A percentile compares a stretch with the other conserved stretches of the same genome.
phyloP scores from a whole-genome alignment of 2,888 invertebrate species.

The Drosophila nr. perissopoda region DNA sequence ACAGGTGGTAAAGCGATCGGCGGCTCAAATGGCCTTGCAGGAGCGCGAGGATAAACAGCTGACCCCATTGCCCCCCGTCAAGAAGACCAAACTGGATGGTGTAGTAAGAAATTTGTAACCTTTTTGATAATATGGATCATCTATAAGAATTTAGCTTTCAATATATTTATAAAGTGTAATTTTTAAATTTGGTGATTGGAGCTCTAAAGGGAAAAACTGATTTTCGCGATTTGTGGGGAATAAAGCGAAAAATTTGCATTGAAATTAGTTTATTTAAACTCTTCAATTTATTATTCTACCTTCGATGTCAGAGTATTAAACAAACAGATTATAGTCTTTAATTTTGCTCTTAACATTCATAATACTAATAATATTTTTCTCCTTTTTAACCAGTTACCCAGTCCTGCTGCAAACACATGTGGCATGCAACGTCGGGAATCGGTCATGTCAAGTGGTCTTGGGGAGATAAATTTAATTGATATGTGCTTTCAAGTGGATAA shows the following conservation, averaged over 20 bases:
- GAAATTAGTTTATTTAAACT: neutral
- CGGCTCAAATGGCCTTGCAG: slow-evolving; percentile 65
- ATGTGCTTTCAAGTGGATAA: slow-evolving; percentile 1
- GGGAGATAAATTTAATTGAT: slow-evolving; percentile 4
- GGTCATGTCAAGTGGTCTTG: slow-evolving; percentile 23
- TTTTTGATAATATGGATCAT: neutral
- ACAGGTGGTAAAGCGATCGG: slow-evolving; percentile 78
- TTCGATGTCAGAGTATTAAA: neutral
- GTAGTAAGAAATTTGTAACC: slow-evolving; percentile 17
- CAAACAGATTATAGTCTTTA: neutral
- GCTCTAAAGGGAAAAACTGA: neutral
- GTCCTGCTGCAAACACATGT: neutral
- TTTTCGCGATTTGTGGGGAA: neutral
- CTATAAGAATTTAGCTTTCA: neutral
- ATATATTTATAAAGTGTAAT: neutral
- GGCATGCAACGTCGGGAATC: slow-evolving; percentile 43
- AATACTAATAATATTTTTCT: neutral
- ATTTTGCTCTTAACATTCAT: neutral
- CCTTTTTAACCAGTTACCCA: slow-evolving; percentile 15
- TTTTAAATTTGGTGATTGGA: neutral
- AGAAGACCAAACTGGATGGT: slow-evolving; percentile 31
- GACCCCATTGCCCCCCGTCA: slow-evolving; percentile 51
- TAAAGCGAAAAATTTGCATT: neutral
- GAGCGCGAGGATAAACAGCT: slow-evolving; percentile 73
- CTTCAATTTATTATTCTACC: neutral